A percentile compares a stretch with the other conserved stretches of the same genome.
Evolutionary conservation across 1,140 invertebrate genomes (phyloP).

Genomic region (Lanistes nyassanus): DNA sequence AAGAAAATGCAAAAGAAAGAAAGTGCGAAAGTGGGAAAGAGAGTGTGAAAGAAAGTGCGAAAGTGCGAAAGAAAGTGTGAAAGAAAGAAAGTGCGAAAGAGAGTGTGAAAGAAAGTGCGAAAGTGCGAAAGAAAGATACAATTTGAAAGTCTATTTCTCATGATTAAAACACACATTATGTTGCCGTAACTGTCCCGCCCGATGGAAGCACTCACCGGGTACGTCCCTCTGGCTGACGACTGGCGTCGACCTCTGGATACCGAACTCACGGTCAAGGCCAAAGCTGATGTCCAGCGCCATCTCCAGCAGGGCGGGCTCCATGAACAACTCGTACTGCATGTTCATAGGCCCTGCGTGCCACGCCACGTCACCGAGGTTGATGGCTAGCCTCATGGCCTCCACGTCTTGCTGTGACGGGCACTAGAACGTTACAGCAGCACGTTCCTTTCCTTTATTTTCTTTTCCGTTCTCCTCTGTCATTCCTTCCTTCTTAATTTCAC

Average conservation of each 20-base stretch:
- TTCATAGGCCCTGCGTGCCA: conserved; percentile 63
- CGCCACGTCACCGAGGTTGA: conserved; percentile 44
- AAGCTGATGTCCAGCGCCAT: conserved; percentile 43
- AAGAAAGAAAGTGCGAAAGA: no score
- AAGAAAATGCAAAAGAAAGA: conserved; percentile 1
- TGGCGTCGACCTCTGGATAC: conserved; percentile 37
- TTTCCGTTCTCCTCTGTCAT: no score
- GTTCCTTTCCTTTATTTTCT: background rate
- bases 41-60: no score
- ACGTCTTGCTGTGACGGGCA: conserved; percentile 44
- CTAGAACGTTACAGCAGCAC: conserved; percentile 29
- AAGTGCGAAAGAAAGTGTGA: no score
- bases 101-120: no score
- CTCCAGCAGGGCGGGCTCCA: conserved; percentile 44
- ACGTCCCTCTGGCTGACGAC: conserved; percentile 58
- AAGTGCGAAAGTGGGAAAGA: background rate
- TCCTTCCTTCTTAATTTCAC: no score
- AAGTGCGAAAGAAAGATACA: no score
- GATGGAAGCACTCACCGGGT: conserved; percentile 53
- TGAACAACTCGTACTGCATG: conserved; percentile 52
- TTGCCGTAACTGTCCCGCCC: no score
- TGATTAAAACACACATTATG: no score
- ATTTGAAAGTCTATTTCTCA: no score
- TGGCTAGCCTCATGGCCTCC: conserved; percentile 38
- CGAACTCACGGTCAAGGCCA: conserved; percentile 44